Evolutionary conservation across 2,888 invertebrate species (phyloP).

Genomic region (Venusia cambrica): DNA sequence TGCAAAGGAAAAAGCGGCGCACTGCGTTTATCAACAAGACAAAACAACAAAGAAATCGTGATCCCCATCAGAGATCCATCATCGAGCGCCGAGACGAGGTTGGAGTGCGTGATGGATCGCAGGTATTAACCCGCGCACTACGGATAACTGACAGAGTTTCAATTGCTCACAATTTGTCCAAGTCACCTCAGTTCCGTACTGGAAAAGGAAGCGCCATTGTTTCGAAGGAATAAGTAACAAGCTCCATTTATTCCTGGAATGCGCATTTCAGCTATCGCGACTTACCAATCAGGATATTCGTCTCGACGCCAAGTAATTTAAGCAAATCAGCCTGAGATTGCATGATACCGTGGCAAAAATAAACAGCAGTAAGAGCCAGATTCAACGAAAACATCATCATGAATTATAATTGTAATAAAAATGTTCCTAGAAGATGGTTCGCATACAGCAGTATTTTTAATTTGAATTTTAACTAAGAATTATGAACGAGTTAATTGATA

Average conservation of each 20-base stretch:
- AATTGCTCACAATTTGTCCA: slow-evolving; percentile 67
- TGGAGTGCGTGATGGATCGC: slow-evolving; percentile 64
- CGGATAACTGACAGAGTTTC: slow-evolving; percentile 53
- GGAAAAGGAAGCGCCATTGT: slow-evolving; percentile 52
- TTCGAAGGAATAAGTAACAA: slow-evolving; percentile 51
- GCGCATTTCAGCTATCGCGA: slow-evolving; percentile 41
- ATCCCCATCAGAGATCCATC: slow-evolving; percentile 74
- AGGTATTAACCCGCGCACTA: slow-evolving; percentile 69
- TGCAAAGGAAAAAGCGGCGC: slow-evolving; percentile 56
- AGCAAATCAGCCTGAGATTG: slow-evolving; percentile 16
- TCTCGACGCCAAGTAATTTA: slow-evolving; percentile 34
- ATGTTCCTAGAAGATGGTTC: slow-evolving; percentile 10
- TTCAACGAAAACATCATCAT: slow-evolving; percentile 12
- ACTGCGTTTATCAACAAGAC: slow-evolving; percentile 64
- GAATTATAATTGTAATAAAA: slow-evolving; percentile 15
- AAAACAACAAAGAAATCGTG: slow-evolving; percentile 73
- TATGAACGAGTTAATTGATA: slow-evolving; percentile 73
- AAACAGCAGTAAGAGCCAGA: not conserved
- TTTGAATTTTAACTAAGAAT: slow-evolving; percentile 53
- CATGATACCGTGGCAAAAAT: slow-evolving; percentile 11
- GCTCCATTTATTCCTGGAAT: slow-evolving; percentile 42
- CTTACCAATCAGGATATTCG: slow-evolving; percentile 37
- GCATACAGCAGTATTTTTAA: slow-evolving; percentile 37
- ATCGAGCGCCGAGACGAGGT: slow-evolving; percentile 54
- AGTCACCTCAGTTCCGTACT: slow-evolving; percentile 48